Conservation (phyloP, 2,113 vertebrate genomes). For the Myrmecophaga tridactyla region DNA sequence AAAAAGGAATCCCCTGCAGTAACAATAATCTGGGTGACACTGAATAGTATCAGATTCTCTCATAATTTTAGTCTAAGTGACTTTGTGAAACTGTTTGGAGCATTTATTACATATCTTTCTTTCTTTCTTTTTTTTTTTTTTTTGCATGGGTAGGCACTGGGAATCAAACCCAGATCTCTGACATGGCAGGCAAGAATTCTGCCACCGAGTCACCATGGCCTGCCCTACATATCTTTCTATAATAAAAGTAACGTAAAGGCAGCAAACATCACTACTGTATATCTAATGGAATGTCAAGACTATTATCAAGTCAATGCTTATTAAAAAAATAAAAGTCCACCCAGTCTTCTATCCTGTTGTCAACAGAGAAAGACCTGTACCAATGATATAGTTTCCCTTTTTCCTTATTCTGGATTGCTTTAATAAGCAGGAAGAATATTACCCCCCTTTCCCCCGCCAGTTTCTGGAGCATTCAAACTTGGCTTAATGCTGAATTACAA, state of each 20-base stretch:
- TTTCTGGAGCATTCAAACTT: not conserved
- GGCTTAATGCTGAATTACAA: conserved; percentile 46
- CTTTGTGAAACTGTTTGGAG: not conserved
- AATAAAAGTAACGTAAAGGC: conserved; percentile 69
- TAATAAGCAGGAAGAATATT: conserved; percentile 41
- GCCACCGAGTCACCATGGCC: no score
- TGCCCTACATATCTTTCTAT: conserved; percentile 52
- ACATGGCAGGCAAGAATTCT: no score
- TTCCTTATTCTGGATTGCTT: conserved; percentile 22
- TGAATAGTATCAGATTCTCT: not conserved
- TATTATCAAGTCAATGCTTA: not conserved
- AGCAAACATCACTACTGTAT: not conserved
- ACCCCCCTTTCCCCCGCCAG: not conserved
- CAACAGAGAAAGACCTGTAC: not conserved
- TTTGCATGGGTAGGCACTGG: no score
- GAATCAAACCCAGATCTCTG: no score
- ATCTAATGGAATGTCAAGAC: not conserved
- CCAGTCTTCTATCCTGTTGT: not conserved
- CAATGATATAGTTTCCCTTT: not conserved
- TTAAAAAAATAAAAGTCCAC: not conserved
- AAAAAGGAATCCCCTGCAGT: not conserved
- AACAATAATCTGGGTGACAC: not conserved
- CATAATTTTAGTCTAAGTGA: not conserved
- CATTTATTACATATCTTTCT: conserved; percentile 56
- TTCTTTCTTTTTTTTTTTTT: no score